Base-by-base conservation (phyloP, 2,797 vertebrate genomes). In the Sebastes umbrosus region DNA sequence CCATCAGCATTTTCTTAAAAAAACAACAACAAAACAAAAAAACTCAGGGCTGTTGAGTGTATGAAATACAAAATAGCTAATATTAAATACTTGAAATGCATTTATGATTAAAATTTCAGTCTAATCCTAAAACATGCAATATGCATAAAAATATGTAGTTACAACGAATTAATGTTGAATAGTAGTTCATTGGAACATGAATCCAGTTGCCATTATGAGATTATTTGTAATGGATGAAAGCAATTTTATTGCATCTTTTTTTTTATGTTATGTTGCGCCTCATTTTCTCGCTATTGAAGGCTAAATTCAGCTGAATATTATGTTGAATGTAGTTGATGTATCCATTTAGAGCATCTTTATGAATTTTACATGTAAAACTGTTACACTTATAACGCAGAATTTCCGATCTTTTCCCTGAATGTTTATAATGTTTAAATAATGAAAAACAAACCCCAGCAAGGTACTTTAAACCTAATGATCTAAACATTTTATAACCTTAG, bases 201-300 rank as follows among this genome's bases (percentile, higher is more conserved):
- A 70, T 65, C 65, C 36, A 57, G 32, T 82, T 84, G 84, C 85
- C 75, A 67, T 57, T 25, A 43, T 90, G 80, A 92, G 80, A 92
- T 91, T 90, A 65, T 86, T 77, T 83, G 29, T 77, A 46, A 73
- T 46, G 22, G 13, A 10, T 82, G 24, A 85, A 71, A 39, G 16
- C 6, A 32, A 11, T 70, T 57, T 63, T 12, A 39, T 82, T 68
- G 3, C 22, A 46, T 67, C 4, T 32, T 43, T 43, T 43, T 16
- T 73, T 64, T 46, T 79, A 8, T 18, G 3, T 34, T 34, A 36
- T n/a, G 8, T 75, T 72, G 25, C 5, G 1, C 50, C 31, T 80
- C 62, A 34, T 75, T 32, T 66, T 79, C 6, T 64, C 24, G 27
- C 24, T 46, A 8, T 18, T 3, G 65, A 43, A 25, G 14, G 34